Evolutionary conservation across 1,140 invertebrate species (phyloP), one percentile per base, ranked within the genome.

Genomic region (Drosophila biarmipes): DNA sequence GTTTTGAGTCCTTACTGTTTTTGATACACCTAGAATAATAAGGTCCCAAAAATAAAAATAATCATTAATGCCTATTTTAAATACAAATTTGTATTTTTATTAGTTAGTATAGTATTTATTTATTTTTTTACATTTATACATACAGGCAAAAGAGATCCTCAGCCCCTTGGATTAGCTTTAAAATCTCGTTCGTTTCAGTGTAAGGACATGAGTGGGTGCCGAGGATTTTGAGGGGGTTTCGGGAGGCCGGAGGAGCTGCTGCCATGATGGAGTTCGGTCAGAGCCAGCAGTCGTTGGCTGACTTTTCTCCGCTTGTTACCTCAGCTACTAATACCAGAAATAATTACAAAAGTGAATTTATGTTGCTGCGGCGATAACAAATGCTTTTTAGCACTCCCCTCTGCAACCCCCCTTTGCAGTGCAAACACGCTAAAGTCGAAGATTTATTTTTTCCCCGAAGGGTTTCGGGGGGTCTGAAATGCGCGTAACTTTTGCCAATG

Each of bases 281-380:
- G 67, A 19, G 54, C 42, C 66, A 53, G 61, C 54, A 74, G 56
- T 77, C 49, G 51, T 59, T 69, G 62, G 71, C 82, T 86, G 82
- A 86, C 81, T 86, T 81, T 73, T 62, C 69, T 66, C 48, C 63
- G 66, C 64, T 74, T 74, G 63, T 66, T 78, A 87, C 82, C 82
- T 87, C 82, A 89, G 72, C 84, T 82, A 79, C 82, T 87, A 87
- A 87, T 87, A 87, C 82, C 84, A 89, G 79, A 87, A 87, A 87
- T 87, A 87, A 87, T 87, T 87, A 87, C 82, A 82, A 79, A 87
- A 87, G 82, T 87, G 84, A 87, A 87, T 87, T 87, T 87, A 87
- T 87, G 82, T 84, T 87, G 75, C 67, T 57, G 63, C 84, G 58
- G 79, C 79, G 84, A 87, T 87, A 87, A 87, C 84, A 89, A 87